These are phyloP conservation scores for Antrozous pallidus DNA, from an alignment of 2,797 vertebrate genomes.

Conservation along the genomic window DNA sequence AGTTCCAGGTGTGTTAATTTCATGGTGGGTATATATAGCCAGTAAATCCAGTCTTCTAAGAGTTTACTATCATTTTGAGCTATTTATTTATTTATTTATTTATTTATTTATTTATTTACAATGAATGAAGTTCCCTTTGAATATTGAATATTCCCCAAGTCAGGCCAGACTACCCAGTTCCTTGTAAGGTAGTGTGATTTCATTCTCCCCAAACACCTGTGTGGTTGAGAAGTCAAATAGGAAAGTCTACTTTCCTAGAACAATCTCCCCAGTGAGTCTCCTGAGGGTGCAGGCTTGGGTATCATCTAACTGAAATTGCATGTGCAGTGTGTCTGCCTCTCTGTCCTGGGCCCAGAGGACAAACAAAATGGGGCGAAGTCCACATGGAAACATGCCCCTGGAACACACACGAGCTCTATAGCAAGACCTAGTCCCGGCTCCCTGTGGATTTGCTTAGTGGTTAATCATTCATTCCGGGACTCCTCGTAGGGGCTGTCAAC, in stretches of 20 bases:
- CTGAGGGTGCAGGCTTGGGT: neutral
- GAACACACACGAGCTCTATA: neutral
- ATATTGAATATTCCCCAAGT: neutral
- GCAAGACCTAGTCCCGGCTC: neutral
- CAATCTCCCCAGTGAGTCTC: neutral
- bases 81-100: neutral
- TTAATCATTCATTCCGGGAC: slow-evolving; percentile 52
- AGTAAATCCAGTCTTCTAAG: neutral
- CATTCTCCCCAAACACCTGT: neutral
- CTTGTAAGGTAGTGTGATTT: neutral
- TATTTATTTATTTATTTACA: too few species aligned
- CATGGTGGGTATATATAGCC: neutral
- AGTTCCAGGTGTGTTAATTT: neutral
- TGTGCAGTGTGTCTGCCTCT: neutral
- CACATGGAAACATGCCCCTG: neutral
- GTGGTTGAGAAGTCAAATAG: neutral
- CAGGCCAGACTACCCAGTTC: neutral
- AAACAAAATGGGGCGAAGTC: slow-evolving; percentile 14
- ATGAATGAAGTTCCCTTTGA: neutral
- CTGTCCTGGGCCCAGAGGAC: neutral
- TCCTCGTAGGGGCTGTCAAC: neutral
- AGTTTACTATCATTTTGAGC: neutral
- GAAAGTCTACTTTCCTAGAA: neutral
- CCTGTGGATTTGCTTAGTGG: neutral
- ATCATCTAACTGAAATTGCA: neutral